A percentile compares a stretch with the other conserved stretches of the same genome.
Conservation (phyloP, 2,797 vertebrate genomes). For the Malacoraja senta region DNA sequence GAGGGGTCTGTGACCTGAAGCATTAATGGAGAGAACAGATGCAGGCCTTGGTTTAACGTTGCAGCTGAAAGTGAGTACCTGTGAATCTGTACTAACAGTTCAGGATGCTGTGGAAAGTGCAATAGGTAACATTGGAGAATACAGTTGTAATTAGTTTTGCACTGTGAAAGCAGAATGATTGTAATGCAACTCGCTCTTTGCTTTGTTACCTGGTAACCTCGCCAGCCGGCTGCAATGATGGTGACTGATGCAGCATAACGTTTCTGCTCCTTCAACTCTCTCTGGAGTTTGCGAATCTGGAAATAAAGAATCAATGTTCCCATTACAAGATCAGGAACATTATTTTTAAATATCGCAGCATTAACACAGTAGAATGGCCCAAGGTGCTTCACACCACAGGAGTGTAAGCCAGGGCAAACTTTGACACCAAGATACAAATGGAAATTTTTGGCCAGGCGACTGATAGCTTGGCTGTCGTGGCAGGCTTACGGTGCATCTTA, state of each 20-base stretch:
- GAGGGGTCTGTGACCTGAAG: no score
- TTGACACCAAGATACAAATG: not conserved
- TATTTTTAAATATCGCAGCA: no score
- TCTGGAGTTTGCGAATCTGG: slow-evolving; percentile 53
- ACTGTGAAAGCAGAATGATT: not conserved
- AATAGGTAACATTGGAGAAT: not conserved
- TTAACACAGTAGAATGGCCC: not conserved
- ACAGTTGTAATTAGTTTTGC: not conserved
- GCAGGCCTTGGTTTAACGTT: not conserved
- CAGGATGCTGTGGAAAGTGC: not conserved
- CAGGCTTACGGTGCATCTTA: not conserved
- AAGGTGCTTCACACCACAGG: not conserved
- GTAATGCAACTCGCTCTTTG: not conserved
- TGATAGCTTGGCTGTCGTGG: not conserved
- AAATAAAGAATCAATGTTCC: slow-evolving; percentile 33
- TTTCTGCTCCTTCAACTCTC: slow-evolving; percentile 45
- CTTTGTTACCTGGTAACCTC: slow-evolving; percentile 52
- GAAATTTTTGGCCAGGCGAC: not conserved
- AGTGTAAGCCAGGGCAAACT: not conserved
- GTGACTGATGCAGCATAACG: slow-evolving; percentile 41
- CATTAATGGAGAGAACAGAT: not conserved
- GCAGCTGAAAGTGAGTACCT: not conserved
- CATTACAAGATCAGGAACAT: not conserved
- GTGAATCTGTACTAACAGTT: not conserved
- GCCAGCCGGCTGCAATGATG: slow-evolving; percentile 54